phyloP scores from a whole-genome alignment of 2,888 invertebrate species.

The Noctua fimbriata region DNA sequence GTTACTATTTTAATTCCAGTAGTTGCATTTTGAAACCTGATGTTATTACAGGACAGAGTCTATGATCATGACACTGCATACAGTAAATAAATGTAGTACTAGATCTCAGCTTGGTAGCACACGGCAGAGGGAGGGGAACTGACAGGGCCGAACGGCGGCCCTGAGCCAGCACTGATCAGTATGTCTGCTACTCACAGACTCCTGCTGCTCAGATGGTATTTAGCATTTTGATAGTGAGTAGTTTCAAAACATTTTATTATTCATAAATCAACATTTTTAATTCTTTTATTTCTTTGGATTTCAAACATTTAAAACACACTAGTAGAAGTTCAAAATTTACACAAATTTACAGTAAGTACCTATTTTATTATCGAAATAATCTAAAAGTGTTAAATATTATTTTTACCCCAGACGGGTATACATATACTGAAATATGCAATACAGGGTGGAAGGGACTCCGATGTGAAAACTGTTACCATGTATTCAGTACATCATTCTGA shows the following conservation, averaged over 20 bases:
- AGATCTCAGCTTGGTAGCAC: constrained; percentile 27
- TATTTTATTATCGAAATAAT: neutral
- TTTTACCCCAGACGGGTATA: too few relatives aligned
- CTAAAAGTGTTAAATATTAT: neutral
- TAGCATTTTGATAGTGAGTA: neutral
- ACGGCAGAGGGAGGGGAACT: neutral
- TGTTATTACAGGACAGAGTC: constrained; percentile 11
- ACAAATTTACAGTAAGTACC: neutral
- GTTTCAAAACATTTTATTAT: constrained; percentile 4
- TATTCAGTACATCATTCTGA: too few relatives aligned
- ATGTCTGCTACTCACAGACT: neutral
- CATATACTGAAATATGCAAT: neutral
- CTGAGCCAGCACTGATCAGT: neutral
- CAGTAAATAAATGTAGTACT: constrained; percentile 15
- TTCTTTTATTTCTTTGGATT: constrained; percentile 2
- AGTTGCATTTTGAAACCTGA: constrained; percentile 25
- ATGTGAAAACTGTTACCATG: too few relatives aligned
- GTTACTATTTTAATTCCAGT: constrained; percentile 26
- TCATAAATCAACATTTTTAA: constrained; percentile 11
- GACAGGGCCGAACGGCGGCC: neutral
- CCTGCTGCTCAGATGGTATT: constrained; percentile 1
- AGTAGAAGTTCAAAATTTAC: neutral
- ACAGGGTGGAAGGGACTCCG: too few relatives aligned
- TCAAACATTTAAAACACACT: neutral
- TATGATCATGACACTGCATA: constrained; percentile 9